A percentile compares a stretch with the other conserved stretches of the same genome.
These are phyloP conservation scores for Fissipunctia ypsillon DNA, from an alignment of 2,888 invertebrate genomes.

Conservation along the genomic window DNA sequence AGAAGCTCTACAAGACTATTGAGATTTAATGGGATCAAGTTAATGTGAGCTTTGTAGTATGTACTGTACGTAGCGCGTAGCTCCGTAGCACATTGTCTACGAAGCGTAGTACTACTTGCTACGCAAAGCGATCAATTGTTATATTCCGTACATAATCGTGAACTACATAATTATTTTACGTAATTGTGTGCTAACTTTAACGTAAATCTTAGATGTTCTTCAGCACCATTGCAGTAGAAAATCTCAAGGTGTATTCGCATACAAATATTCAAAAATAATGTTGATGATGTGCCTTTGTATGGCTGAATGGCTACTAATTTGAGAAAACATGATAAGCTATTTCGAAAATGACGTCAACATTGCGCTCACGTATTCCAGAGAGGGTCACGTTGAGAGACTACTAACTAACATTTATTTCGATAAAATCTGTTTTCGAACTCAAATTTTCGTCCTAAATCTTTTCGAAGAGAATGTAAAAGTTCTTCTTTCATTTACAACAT, in stretches of 20 bases:
- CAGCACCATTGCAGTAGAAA: too few relatives aligned
- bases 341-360: background rate
- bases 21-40: constrained; percentile 52
- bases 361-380: background rate
- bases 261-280: too few relatives aligned
- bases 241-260: too few relatives aligned
- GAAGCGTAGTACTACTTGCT: constrained; percentile 44
- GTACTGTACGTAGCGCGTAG: constrained; percentile 41
- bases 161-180: constrained; percentile 6
- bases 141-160: constrained; percentile 21
- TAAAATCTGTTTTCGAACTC: background rate
- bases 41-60: constrained; percentile 39
- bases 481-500: constrained; percentile 24
- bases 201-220: background rate
- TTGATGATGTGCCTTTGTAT: background rate
- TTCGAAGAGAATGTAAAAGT: constrained; percentile 6
- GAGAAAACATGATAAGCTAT: too few relatives aligned
- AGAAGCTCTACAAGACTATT: constrained; percentile 45
- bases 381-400: background rate
- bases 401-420: background rate
- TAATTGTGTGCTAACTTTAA: background rate
- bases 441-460: constrained; percentile 10
- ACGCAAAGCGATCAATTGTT: constrained; percentile 35
- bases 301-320: background rate
- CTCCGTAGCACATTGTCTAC: constrained; percentile 53